A percentile compares a stretch with the other conserved stretches of the same genome.
Evolutionary conservation across 2,113 vertebrate genomes (phyloP).

Genomic region (Polypterus senegalus): DNA sequence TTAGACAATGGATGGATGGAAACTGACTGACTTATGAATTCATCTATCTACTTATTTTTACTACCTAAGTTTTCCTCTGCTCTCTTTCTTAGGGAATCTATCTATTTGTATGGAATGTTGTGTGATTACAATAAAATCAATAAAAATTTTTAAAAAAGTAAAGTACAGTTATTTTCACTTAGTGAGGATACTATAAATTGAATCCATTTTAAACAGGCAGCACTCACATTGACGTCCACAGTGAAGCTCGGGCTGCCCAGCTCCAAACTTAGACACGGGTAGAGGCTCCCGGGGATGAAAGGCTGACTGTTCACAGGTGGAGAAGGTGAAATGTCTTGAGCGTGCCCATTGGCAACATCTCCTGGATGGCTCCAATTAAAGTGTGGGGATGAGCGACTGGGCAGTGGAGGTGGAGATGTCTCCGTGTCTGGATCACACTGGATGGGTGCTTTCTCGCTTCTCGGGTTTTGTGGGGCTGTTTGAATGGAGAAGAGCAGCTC

Average conservation of each 20-base stretch:
- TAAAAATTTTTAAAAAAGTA: too few relatives aligned
- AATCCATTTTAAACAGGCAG: too few relatives aligned
- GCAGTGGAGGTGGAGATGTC: slow-evolving; percentile 23
- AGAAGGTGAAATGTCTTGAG: background rate
- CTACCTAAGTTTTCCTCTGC: too few relatives aligned
- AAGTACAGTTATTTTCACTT: too few relatives aligned
- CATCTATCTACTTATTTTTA: too few relatives aligned
- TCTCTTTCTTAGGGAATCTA: too few relatives aligned
- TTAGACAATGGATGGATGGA: too few relatives aligned
- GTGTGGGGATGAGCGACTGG: slow-evolving; percentile 10
- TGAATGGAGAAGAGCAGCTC: slow-evolving; percentile 31
- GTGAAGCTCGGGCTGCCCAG: background rate
- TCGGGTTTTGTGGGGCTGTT: background rate
- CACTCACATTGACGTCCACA: slow-evolving; percentile 21
- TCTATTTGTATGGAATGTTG: too few relatives aligned
- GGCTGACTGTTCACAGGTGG: background rate
- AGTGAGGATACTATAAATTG: too few relatives aligned
- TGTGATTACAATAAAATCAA: too few relatives aligned
- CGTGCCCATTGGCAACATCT: background rate
- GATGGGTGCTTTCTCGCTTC: background rate
- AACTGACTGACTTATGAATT: too few relatives aligned
- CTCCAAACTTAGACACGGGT: slow-evolving; percentile 31
- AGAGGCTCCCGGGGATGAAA: slow-evolving; percentile 19
- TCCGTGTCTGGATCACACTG: slow-evolving; percentile 3
- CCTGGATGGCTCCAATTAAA: background rate